Evolutionary conservation across 2,113 vertebrate genomes (phyloP), one percentile per base, ranked within the genome.

Genomic region (Fulica atra): DNA sequence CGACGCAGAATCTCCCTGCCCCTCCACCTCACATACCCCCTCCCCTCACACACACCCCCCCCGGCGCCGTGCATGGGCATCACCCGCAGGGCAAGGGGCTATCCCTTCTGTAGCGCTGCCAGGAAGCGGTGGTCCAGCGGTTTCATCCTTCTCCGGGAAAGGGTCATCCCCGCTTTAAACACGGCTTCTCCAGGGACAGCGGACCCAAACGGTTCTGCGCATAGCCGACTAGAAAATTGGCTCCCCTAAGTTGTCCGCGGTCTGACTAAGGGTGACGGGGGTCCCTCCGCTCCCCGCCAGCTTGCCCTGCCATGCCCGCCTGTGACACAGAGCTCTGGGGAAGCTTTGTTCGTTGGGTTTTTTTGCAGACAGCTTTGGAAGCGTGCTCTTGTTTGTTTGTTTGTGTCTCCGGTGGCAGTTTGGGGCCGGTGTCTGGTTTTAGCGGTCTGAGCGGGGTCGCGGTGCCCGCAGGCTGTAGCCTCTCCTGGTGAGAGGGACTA

Each of bases 221-320:
- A 10, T 66, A 13, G 16, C 40, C 19, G 11, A 13, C 36, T 69
- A 59, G 25, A 60, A 65, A 74, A 79, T 16, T 33, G 13, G 1
- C 28, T 40, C 15, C 42, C 15, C 33, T 4, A 69, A 86, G 63
- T 57, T 80, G 59, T 60, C 35, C 31, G 21, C 5, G 2, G 13
- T 11, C 1, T 10, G 28, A 11, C 14, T 11, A 20, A 29, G 8
- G n/a, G 1, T 26, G 44, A 6, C 42, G 16, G 15, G 7, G 56
- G 29, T 31, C 40, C 53, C 31, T 23, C 13, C 12, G n/a, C 25
- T 5, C 53, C 53, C 36, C 16, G 5, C 35, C 50, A 46, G 48
- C 63, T 56, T 21, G 17, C 29, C 31, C 31, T 2, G 35, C 16
- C 9, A 5, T 24, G 28, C 56, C 40, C 1, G n/a, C 40, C 24